Base-by-base conservation (phyloP, 2,797 vertebrate species). In the Babyrousa celebensis region DNA sequence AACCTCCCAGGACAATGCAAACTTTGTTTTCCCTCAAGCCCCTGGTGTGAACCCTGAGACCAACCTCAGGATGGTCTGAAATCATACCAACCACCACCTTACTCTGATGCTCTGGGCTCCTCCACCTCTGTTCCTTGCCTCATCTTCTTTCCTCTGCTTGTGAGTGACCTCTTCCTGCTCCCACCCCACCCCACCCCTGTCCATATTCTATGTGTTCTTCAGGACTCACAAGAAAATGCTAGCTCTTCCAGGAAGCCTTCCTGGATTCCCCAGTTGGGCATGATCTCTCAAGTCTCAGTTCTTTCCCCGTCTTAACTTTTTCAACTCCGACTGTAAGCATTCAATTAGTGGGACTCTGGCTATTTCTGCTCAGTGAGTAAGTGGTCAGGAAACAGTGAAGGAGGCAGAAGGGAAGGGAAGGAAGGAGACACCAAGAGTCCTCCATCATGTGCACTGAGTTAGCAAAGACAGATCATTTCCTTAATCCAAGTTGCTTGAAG, bases 331-430 rank as follows among this genome's bases (percentile, higher is more conserved):
- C 29, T 62, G 5, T 43, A 68, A 82, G 29, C 25, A 20, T 68
- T 70, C 20, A 83, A 3, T 1, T 20, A 58, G 67, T 7, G 11
- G n/a, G 36, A 60, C 36, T 87, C 86, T 32, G n/a, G 43, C 9
- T 14, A 0, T 29, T 36, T 54, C 52, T 63, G 65, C 58, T 91
- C 62, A 11, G 27, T 27, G 62, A 70, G 36, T 71, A 71, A 27
- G 4, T 92, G 92, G 52, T 93, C 68, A 88, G 82, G 18, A 97
- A 92, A 78, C 67, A 85, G 65, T 29, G 70, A 93, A 11, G 71
- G 89, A 82, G 56, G 14, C 72, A 78, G 48, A 40, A 52, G 48
- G 21, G n/a, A 25, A 80, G 27, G 62, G 40, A 88, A 36, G 36
- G 21, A n/a, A 67, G 48, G 62, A 80, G 62, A 20, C 29, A 43